These are phyloP conservation scores for Muscicapa comitata DNA, from an alignment of 2,797 vertebrate genomes.

Conservation along the genomic window DNA sequence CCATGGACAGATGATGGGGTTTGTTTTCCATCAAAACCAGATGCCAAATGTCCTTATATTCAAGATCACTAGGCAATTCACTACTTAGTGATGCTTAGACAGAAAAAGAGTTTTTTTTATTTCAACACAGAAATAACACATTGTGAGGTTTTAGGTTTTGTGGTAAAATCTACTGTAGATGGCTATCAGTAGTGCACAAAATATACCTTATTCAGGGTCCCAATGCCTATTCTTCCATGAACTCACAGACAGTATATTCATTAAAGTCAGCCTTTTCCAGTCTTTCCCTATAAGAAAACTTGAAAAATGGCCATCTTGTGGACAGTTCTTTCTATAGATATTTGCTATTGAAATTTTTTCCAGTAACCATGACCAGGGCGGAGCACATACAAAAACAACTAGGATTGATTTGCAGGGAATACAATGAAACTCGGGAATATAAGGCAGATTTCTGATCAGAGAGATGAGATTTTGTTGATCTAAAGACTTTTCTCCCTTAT, in stretches of 20 bases:
- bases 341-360: neutral
- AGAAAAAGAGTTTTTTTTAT: neutral
- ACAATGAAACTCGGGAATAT: neutral
- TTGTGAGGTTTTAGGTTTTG: neutral
- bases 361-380: neutral
- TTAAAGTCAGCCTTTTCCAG: neutral
- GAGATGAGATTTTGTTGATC: neutral
- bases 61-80: neutral
- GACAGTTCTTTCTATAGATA: neutral
- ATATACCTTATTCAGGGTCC: neutral
- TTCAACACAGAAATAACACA: neutral
- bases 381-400: neutral
- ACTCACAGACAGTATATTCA: neutral
- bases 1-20: neutral
- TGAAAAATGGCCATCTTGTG: neutral
- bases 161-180: neutral
- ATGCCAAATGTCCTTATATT: neutral
- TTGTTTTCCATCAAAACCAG: conserved; percentile 12
- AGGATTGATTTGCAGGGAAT: neutral
- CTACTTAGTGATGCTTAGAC: neutral
- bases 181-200: neutral
- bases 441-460: neutral
- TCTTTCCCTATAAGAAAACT: neutral
- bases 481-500: neutral
- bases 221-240: neutral